A percentile compares a stretch with the other conserved stretches of the same genome.
These are phyloP conservation scores for Calephelis nemesis DNA, from an alignment of 1,140 invertebrate species.

Conservation along the genomic window DNA sequence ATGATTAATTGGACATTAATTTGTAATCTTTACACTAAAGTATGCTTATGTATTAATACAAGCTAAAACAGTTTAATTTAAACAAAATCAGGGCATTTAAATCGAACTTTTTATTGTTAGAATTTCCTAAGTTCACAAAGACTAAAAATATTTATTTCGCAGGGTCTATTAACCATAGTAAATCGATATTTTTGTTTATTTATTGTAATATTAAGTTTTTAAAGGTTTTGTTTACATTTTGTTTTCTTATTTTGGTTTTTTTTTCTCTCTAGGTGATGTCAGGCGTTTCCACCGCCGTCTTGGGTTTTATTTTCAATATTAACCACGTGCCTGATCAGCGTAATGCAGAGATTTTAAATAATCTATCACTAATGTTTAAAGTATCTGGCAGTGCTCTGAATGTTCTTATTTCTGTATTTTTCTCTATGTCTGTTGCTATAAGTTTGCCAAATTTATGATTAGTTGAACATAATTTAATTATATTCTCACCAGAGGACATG, in stretches of 20 bases:
- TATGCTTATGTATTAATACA: too few species aligned
- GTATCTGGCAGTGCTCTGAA: constrained; percentile 81
- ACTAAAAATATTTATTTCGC: too few species aligned
- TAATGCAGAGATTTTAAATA: constrained; percentile 82
- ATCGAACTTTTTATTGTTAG: too few species aligned
- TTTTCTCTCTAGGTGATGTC: constrained; percentile 79
- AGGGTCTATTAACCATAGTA: too few species aligned
- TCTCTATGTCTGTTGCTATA: constrained; percentile 48
- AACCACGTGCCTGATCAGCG: constrained; percentile 81
- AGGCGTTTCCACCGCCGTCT: constrained; percentile 81
- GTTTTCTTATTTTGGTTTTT: constrained; percentile 55
- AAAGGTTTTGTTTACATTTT: constrained; percentile 38
- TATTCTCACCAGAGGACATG: too few species aligned
- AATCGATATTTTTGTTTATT: constrained; percentile 33
- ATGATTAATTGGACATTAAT: too few species aligned
- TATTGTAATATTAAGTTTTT: background rate
- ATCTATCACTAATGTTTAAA: constrained; percentile 81
- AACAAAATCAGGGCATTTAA: too few species aligned
- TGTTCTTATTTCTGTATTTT: constrained; percentile 80
- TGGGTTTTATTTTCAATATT: constrained; percentile 82
- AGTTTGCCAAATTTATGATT: background rate
- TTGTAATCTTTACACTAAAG: too few species aligned
- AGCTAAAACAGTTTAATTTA: too few species aligned
- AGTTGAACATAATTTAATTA: too few species aligned
- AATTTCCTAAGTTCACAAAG: too few species aligned